Evolutionary conservation across 2,113 vertebrate species (phyloP).

Genomic region (Epinephelus cyanopodus): DNA sequence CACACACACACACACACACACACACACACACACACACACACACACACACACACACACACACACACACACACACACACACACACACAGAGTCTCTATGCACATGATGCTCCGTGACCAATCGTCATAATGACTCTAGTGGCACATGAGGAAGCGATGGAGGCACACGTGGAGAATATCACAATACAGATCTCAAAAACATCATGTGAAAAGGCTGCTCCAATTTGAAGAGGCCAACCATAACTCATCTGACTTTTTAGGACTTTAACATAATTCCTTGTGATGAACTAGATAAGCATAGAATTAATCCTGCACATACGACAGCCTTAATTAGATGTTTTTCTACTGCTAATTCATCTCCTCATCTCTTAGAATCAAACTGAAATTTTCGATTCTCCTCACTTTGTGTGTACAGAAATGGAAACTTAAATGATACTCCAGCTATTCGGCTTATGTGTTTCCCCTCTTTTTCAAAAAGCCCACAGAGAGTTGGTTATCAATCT

Average conservation of each 20-base stretch:
- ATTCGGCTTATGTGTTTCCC: too few species aligned
- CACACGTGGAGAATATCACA: not conserved
- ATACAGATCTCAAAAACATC: not conserved
- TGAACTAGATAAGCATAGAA: not conserved
- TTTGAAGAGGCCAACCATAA: not conserved
- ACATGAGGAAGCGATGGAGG: constrained; percentile 7
- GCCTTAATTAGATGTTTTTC: not conserved
- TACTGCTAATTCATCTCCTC: not conserved
- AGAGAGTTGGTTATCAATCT: too few species aligned
- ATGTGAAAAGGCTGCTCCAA: not conserved
- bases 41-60: constrained; percentile 23
- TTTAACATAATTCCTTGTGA: not conserved
- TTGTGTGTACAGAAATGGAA: not conserved
- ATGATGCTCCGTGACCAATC: constrained; percentile 55
- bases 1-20: constrained; percentile 27
- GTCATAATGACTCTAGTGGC: constrained; percentile 12
- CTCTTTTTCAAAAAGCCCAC: too few species aligned
- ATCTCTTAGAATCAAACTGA: not conserved
- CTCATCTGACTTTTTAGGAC: not conserved
- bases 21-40: constrained; percentile 9
- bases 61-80: constrained; percentile 9
- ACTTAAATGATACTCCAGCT: not conserved
- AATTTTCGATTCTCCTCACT: not conserved
- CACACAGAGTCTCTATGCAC: constrained; percentile 9
- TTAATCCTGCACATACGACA: not conserved